Evolutionary conservation across 64 coral and sea anemone genomes (phyloP).

Genomic region (Montipora foliosa): DNA sequence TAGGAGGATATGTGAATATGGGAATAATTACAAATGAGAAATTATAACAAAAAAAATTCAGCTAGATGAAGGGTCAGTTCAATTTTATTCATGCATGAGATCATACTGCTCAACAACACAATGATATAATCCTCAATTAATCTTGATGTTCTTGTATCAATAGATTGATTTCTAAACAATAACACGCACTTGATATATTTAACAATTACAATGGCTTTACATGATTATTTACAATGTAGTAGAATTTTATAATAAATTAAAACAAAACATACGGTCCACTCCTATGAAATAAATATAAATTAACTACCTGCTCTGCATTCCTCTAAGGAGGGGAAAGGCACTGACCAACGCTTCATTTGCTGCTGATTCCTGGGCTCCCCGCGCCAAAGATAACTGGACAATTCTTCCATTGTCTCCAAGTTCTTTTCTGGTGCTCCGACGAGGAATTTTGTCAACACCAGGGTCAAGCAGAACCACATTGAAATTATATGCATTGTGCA

Average conservation of each 20-base stretch:
- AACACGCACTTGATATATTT: too few relatives aligned
- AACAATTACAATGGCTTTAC: not conserved
- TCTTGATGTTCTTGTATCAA: too few relatives aligned
- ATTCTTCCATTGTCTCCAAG: not conserved
- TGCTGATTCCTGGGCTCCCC: not conserved
- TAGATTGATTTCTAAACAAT: too few relatives aligned
- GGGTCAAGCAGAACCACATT: not conserved
- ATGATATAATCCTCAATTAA: too few relatives aligned
- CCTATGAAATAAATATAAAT: not conserved
- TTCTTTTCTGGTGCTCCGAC: not conserved
- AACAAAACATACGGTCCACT: not conserved
- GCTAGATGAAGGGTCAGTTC: too few relatives aligned
- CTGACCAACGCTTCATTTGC: not conserved
- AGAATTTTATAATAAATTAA: not conserved
- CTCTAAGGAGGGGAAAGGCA: not conserved
- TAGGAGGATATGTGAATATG: too few relatives aligned
- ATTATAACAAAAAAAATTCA: too few relatives aligned
- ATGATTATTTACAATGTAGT: not conserved
- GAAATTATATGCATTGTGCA: not conserved
- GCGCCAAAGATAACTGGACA: not conserved
- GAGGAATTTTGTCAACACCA: not conserved
- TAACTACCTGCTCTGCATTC: not conserved
- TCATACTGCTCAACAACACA: too few relatives aligned
- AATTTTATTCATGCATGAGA: too few relatives aligned
- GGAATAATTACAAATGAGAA: too few relatives aligned